phyloP scores from a whole-genome alignment of 2,797 vertebrate genomes.

The Rhincodon typus region DNA sequence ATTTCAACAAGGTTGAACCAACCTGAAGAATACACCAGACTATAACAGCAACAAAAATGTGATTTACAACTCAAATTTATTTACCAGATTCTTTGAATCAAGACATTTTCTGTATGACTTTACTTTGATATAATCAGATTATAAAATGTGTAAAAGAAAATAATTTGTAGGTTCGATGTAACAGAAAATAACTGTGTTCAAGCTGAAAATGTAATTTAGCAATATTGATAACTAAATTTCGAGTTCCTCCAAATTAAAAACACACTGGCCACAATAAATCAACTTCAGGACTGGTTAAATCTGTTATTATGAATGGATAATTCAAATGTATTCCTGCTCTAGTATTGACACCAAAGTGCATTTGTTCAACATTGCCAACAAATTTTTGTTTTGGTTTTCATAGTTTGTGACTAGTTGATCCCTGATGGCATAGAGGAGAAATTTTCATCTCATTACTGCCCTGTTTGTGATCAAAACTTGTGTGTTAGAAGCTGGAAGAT shows the following conservation, averaged over 20 bases:
- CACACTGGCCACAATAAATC: neutral
- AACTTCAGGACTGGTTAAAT: neutral
- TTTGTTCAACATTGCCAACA: neutral
- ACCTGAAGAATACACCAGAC: neutral
- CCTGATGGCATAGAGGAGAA: too few relatives aligned
- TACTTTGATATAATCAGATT: neutral
- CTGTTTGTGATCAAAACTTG: too few relatives aligned
- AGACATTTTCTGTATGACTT: neutral
- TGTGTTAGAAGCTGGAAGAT: too few relatives aligned
- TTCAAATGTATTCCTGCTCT: neutral
- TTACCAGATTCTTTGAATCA: neutral
- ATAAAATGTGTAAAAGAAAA: neutral
- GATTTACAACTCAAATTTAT: neutral
- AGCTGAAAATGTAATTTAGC: neutral
- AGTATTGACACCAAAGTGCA: neutral
- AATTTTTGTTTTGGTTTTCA: neutral
- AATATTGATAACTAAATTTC: neutral
- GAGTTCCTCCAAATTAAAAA: neutral
- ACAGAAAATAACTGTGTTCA: neutral
- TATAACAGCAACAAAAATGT: neutral
- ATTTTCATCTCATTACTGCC: too few relatives aligned
- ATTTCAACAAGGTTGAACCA: neutral
- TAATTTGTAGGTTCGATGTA: conserved; percentile 15
- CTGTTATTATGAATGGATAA: neutral
- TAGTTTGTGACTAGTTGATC: neutral